Conservation (phyloP, 2,113 vertebrate species). For the Embiotoca jacksoni region DNA sequence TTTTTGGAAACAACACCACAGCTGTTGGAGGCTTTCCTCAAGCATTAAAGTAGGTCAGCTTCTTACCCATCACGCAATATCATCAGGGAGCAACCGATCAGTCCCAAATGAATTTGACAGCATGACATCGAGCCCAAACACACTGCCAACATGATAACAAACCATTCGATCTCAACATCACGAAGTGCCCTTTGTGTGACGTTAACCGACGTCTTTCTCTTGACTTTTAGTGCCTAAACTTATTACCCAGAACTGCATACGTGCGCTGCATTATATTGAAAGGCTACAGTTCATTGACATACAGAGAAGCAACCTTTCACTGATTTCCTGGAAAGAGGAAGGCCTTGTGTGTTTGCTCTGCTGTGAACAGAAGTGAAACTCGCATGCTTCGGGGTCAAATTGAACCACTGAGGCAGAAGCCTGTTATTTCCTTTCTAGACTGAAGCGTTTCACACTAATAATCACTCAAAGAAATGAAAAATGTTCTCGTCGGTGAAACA, state of each 20-base stretch:
- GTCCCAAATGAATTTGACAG: not conserved
- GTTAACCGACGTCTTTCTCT: no score
- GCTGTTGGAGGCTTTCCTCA: no score
- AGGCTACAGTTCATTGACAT: not conserved
- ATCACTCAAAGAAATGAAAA: not conserved
- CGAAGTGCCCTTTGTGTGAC: no score
- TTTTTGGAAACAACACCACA: not conserved
- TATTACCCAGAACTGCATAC: not conserved
- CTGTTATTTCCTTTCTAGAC: not conserved
- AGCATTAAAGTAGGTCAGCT: not conserved
- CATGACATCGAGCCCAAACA: not conserved
- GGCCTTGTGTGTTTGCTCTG: not conserved
- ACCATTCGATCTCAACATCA: no score
- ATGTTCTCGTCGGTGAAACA: not conserved
- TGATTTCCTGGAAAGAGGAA: constrained; percentile 18
- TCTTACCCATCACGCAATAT: not conserved
- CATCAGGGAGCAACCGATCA: not conserved
- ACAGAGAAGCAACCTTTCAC: not conserved
- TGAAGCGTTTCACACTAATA: not conserved
- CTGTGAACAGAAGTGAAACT: constrained; percentile 54
- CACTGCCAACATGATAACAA: no score
- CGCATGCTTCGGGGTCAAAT: not conserved
- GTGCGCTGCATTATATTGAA: not conserved
- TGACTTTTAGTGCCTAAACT: not conserved
- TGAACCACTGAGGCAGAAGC: not conserved